These are phyloP conservation scores for Epirrita christyi DNA, from an alignment of 2,888 invertebrate genomes.

Conservation along the genomic window DNA sequence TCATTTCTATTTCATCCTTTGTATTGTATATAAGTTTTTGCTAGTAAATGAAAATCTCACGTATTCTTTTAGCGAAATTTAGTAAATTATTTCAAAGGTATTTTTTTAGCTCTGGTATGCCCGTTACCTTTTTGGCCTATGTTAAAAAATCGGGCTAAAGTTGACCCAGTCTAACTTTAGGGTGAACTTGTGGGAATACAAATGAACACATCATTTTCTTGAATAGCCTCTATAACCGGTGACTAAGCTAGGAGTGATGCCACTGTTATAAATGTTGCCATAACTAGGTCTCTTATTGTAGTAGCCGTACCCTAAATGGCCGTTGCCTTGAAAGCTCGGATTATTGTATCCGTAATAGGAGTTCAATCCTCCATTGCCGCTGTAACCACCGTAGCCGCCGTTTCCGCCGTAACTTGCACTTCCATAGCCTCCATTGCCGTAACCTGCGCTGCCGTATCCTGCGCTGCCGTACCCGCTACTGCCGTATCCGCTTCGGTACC, in stretches of 20 bases:
- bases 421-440: slow-evolving; percentile 24
- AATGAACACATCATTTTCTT: slow-evolving; percentile 50
- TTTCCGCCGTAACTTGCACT: slow-evolving; percentile 19
- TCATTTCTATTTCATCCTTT: too few species aligned
- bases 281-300: slow-evolving; percentile 67
- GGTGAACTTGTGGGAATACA: too few species aligned
- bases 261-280: slow-evolving; percentile 71
- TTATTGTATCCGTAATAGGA: slow-evolving; percentile 86
- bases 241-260: slow-evolving; percentile 76
- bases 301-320: slow-evolving; percentile 86
- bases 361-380: slow-evolving; percentile 84
- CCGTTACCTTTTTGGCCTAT: too few species aligned
- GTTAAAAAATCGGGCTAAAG: too few species aligned
- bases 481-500: slow-evolving; percentile 31
- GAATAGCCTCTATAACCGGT: slow-evolving; percentile 82
- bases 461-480: slow-evolving; percentile 48
- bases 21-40: too few species aligned
- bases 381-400: slow-evolving; percentile 84
- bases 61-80: too few species aligned
- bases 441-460: slow-evolving; percentile 26
- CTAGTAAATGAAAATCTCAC: too few species aligned
- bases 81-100: too few species aligned
- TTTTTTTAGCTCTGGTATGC: too few species aligned
- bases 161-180: too few species aligned
- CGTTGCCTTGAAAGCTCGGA: slow-evolving; percentile 79